Base-by-base conservation (phyloP, 2,888 invertebrate species). In the Apoderus coryli region DNA sequence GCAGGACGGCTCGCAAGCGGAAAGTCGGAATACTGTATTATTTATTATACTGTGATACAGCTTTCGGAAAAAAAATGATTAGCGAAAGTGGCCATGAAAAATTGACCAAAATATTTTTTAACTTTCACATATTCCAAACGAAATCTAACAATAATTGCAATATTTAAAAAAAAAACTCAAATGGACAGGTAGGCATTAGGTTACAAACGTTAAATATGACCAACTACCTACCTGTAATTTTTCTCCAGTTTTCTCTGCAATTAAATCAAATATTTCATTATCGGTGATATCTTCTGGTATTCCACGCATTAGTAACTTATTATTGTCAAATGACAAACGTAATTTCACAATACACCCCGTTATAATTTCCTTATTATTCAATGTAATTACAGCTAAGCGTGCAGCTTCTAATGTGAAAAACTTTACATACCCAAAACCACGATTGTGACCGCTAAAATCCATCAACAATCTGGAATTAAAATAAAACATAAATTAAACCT, bases 401-500 rank as follows among this genome's bases (percentile, higher is more conserved):
- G 84, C 81, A 5, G 72, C 69, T 3, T 53, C 49, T 10, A 59
- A 53, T 29, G 60, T 60, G 1, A 67, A 60, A 44, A 60, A 72
- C 22, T 69, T 69, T 0, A 78, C 75, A 53, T 81, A 86, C 2
- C 74, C 78, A 14, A 27, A 33, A 0, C 84, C 84, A 3, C 82
- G 60, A 46, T 79, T 84, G 1, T 67, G 65, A 0, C 82, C 81
- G 1, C 72, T 72, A 47, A 76, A 79, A 43, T 79, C 76, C 68
- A 85, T 75, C 79, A 85, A 79, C 3, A 85, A 56, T 0, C 86
- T n/a, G n/a, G n/a, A n/a, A n/a, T n/a, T n/a, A n/a, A n/a, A n/a
- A n/a, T n/a, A n/a, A n/a, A n/a, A n/a, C n/a, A n/a, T n/a, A n/a
- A n/a, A n/a, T n/a, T n/a, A n/a, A n/a, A n/a, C n/a, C n/a, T n/a